These are phyloP conservation scores for Parambassis ranga DNA, from an alignment of 2,797 vertebrate species.

Conservation along the genomic window DNA sequence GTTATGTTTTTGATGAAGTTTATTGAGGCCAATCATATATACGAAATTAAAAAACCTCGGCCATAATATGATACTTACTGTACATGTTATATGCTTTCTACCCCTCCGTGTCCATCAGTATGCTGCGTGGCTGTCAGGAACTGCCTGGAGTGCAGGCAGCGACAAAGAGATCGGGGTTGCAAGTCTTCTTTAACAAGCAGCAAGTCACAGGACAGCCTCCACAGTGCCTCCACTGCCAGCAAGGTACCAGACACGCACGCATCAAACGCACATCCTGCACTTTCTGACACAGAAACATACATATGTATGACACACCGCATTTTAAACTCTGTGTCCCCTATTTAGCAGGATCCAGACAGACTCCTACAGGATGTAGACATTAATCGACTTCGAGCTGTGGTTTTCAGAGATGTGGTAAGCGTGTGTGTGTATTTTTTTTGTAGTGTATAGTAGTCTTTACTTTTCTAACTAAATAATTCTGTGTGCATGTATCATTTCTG, in stretches of 20 bases:
- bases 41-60: neutral
- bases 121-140: conserved; percentile 98
- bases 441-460: neutral
- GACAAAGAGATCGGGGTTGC: conserved; percentile 89
- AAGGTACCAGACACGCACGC: conserved; percentile 71
- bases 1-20: neutral
- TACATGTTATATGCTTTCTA: neutral
- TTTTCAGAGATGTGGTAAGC: conserved; percentile 98
- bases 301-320: conserved; percentile 18
- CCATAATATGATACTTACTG: conserved; percentile 5
- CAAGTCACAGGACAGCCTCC: conserved; percentile 89
- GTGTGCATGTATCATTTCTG: conserved; percentile 30
- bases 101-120: conserved; percentile 75
- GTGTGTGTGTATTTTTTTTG: conserved; percentile 1
- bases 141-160: conserved; percentile 95
- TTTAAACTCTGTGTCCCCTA: conserved; percentile 55
- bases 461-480: neutral
- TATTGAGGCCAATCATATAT: too few relatives aligned
- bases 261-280: neutral
- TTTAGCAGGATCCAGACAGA: conserved; percentile 92
- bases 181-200: conserved; percentile 86
- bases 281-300: conserved; percentile 9
- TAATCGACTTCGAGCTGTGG: conserved; percentile 96
- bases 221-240: conserved; percentile 74
- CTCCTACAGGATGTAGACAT: conserved; percentile 99